phyloP scores from a whole-genome alignment of 2,888 invertebrate genomes.

The Ypsolopha scabrella region DNA sequence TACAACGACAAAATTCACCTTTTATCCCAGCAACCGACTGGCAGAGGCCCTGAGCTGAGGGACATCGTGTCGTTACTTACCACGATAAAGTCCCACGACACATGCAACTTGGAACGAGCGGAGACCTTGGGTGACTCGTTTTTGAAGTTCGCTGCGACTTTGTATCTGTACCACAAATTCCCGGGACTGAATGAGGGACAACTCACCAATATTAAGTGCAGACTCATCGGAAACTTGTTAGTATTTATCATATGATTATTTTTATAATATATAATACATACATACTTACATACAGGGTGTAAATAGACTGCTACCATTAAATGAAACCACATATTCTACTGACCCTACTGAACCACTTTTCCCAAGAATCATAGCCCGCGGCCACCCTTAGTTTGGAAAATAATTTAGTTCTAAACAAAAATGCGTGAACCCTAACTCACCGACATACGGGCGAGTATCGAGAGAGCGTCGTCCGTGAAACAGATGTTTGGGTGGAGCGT shows the following conservation, averaged over 20 bases:
- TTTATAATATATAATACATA: too few relatives aligned
- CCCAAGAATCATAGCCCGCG: too few relatives aligned
- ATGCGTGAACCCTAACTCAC: too few relatives aligned
- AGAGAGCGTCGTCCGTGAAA: too few relatives aligned
- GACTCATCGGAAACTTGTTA: conserved; percentile 84
- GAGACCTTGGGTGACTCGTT: conserved; percentile 93
- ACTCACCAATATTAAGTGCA: conserved; percentile 78
- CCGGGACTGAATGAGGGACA: conserved; percentile 81
- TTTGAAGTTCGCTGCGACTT: conserved; percentile 81
- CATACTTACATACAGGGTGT: too few relatives aligned
- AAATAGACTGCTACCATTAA: too few relatives aligned
- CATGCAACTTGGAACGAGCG: conserved; percentile 82
- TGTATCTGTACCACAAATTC: conserved; percentile 79
- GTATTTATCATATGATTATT: conserved; percentile 58
- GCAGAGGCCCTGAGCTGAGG: conserved; percentile 55
- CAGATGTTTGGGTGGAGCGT: too few relatives aligned
- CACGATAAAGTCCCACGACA: conserved; percentile 78
- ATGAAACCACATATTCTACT: too few relatives aligned
- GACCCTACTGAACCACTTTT: too few relatives aligned
- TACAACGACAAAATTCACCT: conserved; percentile 37
- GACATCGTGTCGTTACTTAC: conserved; percentile 75
- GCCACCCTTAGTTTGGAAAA: too few relatives aligned
- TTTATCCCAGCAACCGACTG: conserved; percentile 18
- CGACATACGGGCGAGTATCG: too few relatives aligned
- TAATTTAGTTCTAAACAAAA: too few relatives aligned